phyloP scores from a whole-genome alignment of 2,888 invertebrate genomes.

The Pharmacophagus antenor region DNA sequence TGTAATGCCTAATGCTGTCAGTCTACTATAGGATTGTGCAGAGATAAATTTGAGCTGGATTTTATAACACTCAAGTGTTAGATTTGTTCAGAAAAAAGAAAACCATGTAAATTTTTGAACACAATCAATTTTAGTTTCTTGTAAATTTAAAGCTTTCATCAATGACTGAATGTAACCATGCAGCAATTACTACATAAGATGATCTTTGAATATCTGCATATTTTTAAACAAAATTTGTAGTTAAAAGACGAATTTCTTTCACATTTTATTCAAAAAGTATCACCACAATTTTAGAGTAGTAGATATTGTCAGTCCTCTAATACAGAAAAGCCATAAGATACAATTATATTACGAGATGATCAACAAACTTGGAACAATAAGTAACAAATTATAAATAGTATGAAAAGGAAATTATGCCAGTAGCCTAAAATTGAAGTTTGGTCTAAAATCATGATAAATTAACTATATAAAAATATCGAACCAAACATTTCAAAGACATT shows the following conservation, averaged over 20 bases:
- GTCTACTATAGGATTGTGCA: too few relatives aligned
- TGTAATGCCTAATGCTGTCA: too few relatives aligned
- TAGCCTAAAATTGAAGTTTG: not conserved
- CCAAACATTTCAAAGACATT: constrained; percentile 4
- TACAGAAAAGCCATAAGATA: constrained; percentile 36
- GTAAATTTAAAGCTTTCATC: too few relatives aligned
- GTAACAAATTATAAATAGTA: not conserved
- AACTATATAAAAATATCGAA: constrained; percentile 18
- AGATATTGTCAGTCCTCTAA: constrained; percentile 67
- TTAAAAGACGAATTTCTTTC: constrained; percentile 39
- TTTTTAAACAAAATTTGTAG: too few relatives aligned
- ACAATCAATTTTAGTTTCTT: too few relatives aligned
- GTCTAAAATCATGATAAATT: not conserved
- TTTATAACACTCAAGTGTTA: too few relatives aligned
- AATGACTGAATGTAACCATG: too few relatives aligned
- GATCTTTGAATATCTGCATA: too few relatives aligned
- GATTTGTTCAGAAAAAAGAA: too few relatives aligned
- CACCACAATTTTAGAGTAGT: constrained; percentile 65
- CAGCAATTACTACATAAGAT: too few relatives aligned
- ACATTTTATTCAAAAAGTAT: constrained; percentile 69
- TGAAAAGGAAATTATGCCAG: not conserved
- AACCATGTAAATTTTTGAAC: too few relatives aligned
- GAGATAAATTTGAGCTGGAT: too few relatives aligned
- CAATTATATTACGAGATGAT: constrained; percentile 33
- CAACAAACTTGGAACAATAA: not conserved